Evolutionary conservation across 2,888 invertebrate genomes (phyloP).

Genomic region (Chaetoderma sp.): DNA sequence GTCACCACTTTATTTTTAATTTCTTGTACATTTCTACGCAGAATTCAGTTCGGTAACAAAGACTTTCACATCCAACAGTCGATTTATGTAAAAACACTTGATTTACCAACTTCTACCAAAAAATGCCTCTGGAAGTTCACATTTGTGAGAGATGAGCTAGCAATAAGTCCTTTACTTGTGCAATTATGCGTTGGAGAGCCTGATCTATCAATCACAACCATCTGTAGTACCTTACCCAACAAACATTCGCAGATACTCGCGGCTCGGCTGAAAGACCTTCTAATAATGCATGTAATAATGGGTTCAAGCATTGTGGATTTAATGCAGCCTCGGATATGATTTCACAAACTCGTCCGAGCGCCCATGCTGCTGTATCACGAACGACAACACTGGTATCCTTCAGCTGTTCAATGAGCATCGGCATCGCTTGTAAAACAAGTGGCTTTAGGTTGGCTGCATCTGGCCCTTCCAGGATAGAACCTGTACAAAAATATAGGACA

Average conservation of each 20-base stretch:
- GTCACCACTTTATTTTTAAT: too few relatives aligned
- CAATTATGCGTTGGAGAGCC: too few relatives aligned
- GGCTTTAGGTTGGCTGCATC: constrained; percentile 88
- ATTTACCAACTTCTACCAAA: too few relatives aligned
- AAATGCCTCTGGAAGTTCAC: too few relatives aligned
- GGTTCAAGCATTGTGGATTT: constrained; percentile 83
- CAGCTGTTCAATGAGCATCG: constrained; percentile 93
- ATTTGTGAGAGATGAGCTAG: too few relatives aligned
- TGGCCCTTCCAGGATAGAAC: constrained; percentile 88
- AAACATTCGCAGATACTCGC: constrained; percentile 96
- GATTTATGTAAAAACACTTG: too few relatives aligned
- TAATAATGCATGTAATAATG: constrained; percentile 74
- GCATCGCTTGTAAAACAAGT: constrained; percentile 96
- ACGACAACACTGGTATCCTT: constrained; percentile 94
- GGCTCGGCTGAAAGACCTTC: constrained; percentile 88
- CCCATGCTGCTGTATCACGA: constrained; percentile 98
- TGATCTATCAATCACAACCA: too few relatives aligned
- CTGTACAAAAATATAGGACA: constrained; percentile 59
- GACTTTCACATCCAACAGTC: too few relatives aligned
- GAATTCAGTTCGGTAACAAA: too few relatives aligned
- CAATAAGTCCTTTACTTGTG: too few relatives aligned
- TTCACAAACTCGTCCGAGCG: constrained; percentile 97
- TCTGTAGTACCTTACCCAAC: constrained; percentile 88
- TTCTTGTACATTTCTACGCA: too few relatives aligned
- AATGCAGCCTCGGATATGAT: constrained; percentile 95